These are phyloP conservation scores for Anthopleura xanthogrammica DNA, from an alignment of 92 coral and sea anemone genomes.

Conservation along the genomic window DNA sequence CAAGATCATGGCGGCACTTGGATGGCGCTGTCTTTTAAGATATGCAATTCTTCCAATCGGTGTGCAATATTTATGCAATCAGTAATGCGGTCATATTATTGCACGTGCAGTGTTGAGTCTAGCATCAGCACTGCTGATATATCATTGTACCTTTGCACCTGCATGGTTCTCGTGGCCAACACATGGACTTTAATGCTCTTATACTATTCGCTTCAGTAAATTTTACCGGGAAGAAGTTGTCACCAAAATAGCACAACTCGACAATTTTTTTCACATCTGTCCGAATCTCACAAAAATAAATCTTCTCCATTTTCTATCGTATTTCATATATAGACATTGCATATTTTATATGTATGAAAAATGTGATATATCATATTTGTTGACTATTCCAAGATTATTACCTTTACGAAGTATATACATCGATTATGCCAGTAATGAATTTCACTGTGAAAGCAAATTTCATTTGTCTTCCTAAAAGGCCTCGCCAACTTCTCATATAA, in stretches of 20 bases:
- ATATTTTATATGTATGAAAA: too few relatives aligned
- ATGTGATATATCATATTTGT: too few relatives aligned
- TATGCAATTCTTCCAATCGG: conserved; percentile 14
- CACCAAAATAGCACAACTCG: not conserved
- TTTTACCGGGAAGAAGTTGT: not conserved
- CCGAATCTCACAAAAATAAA: too few relatives aligned
- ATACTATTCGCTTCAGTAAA: conserved; percentile 6
- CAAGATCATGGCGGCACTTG: conserved; percentile 24
- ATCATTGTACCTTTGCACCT: conserved; percentile 29
- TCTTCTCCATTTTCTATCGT: too few relatives aligned
- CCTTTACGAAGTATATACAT: too few relatives aligned
- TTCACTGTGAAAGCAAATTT: too few relatives aligned
- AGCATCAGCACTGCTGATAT: conserved; percentile 6
- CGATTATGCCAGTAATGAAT: too few relatives aligned
- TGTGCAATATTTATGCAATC: conserved; percentile 30
- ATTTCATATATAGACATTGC: too few relatives aligned
- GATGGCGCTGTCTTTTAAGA: conserved; percentile 30
- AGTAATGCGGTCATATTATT: conserved; percentile 5
- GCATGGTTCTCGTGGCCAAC: conserved; percentile 19
- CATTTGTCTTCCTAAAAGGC: too few relatives aligned
- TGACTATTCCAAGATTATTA: too few relatives aligned
- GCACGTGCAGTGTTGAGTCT: conserved; percentile 34
- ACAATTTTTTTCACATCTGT: not conserved
- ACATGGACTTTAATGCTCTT: conserved; percentile 21
- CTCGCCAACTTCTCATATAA: too few relatives aligned